Conservation (phyloP, 2,797 vertebrate genomes). For the Macropus fuliginosus region DNA sequence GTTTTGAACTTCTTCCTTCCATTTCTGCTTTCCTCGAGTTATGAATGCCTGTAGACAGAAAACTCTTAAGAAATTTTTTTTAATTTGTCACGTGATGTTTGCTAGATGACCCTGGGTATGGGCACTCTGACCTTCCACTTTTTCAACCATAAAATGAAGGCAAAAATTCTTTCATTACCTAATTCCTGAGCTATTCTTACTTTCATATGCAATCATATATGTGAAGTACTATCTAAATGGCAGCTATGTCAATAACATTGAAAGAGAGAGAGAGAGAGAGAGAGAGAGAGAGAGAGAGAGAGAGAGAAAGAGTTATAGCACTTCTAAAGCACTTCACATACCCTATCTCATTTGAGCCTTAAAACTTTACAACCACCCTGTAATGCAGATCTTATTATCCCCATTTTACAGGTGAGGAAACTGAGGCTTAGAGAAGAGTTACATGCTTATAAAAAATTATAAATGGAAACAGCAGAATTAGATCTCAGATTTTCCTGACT, state of each 20-base stretch:
- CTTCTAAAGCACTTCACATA: neutral
- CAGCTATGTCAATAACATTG: too few relatives aligned
- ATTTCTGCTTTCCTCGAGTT: neutral
- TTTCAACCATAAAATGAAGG: neutral
- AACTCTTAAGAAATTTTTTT: neutral
- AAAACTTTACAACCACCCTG: neutral
- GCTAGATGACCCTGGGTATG: neutral
- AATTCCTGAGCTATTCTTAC: neutral
- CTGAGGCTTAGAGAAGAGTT: neutral
- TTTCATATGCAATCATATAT: neutral
- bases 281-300: too few relatives aligned
- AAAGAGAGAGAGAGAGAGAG: neutral
- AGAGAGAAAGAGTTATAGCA: neutral
- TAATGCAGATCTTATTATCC: neutral
- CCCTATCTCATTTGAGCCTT: neutral
- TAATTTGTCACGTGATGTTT: neutral
- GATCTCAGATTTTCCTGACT: neutral
- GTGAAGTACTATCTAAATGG: too few relatives aligned
- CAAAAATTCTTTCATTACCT: neutral
- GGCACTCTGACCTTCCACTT: neutral
- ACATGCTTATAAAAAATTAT: neutral
- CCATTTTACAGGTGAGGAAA: neutral
- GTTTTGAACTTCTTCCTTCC: neutral
- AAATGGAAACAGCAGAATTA: neutral
- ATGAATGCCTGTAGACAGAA: neutral